Conservation (phyloP, 2,888 invertebrate genomes). For the Trachelus troglodyta region DNA sequence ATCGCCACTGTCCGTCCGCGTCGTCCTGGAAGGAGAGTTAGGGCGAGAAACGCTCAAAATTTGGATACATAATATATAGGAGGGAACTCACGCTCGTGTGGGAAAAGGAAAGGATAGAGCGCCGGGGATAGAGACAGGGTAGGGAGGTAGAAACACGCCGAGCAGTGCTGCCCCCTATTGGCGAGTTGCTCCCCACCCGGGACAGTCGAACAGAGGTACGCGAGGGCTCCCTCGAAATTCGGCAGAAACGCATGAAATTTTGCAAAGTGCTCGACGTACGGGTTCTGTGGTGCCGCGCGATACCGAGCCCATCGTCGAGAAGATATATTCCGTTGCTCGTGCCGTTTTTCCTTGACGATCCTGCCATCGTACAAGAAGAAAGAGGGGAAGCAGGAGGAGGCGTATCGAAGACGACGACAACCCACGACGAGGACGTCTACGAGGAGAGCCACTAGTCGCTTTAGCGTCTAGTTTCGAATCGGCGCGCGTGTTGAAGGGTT, state of each 20-base stretch:
- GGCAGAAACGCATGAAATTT: slow-evolving; percentile 25
- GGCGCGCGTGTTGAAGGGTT: background rate
- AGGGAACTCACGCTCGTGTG: slow-evolving; percentile 2
- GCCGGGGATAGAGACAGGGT: slow-evolving; percentile 17
- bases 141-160: slow-evolving; percentile 36
- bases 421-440: background rate
- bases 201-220: slow-evolving; percentile 48
- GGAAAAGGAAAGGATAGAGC: slow-evolving; percentile 15
- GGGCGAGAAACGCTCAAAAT: slow-evolving; percentile 1
- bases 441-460: background rate
- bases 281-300: background rate
- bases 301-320: background rate
- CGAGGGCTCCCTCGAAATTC: slow-evolving; percentile 19
- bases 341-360: background rate
- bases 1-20: background rate
- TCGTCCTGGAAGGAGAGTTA: background rate
- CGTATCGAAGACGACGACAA: background rate
- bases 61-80: slow-evolving; percentile 4
- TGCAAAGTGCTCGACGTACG: slow-evolving; percentile 15
- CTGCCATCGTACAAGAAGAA: background rate
- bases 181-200: slow-evolving; percentile 49
- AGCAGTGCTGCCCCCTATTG: slow-evolving; percentile 55
- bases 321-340: background rate
- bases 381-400: background rate
- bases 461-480: background rate